phyloP scores from a whole-genome alignment of 2,888 invertebrate species.

The Plutella xylostella region DNA sequence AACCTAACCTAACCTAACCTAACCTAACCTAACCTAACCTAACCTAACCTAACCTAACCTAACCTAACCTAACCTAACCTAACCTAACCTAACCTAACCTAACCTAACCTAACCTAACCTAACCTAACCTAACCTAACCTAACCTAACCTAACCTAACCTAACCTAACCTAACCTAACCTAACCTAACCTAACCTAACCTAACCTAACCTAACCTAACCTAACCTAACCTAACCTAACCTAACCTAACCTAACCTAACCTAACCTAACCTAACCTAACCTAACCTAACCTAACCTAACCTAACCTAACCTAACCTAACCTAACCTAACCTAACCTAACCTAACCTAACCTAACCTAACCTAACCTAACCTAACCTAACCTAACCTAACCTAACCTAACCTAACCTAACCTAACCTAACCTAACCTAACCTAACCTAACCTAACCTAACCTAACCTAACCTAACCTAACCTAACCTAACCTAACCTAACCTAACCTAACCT shows the following conservation, averaged over 20 bases:
- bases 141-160: conserved; percentile 21
- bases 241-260: conserved; percentile 14
- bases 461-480: conserved; percentile 17
- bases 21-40: conserved; percentile 20
- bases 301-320: conserved; percentile 17
- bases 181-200: conserved; percentile 25
- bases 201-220: conserved; percentile 19
- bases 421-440: conserved; percentile 19
- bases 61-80: conserved; percentile 13
- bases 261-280: conserved; percentile 16
- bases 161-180: conserved; percentile 21
- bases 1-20: conserved; percentile 21
- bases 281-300: conserved; percentile 17
- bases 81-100: conserved; percentile 21
- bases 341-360: conserved; percentile 18
- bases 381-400: conserved; percentile 19
- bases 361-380: conserved; percentile 16
- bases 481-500: conserved; percentile 16
- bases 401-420: conserved; percentile 18
- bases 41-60: conserved; percentile 18
- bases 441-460: conserved; percentile 15
- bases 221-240: conserved; percentile 20
- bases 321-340: conserved; percentile 18
- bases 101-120: conserved; percentile 11
- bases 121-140: conserved; percentile 16